Evolutionary conservation across 2,113 vertebrate genomes (phyloP), one percentile per base, ranked within the genome.

Genomic region (Tragulus kanchil): DNA sequence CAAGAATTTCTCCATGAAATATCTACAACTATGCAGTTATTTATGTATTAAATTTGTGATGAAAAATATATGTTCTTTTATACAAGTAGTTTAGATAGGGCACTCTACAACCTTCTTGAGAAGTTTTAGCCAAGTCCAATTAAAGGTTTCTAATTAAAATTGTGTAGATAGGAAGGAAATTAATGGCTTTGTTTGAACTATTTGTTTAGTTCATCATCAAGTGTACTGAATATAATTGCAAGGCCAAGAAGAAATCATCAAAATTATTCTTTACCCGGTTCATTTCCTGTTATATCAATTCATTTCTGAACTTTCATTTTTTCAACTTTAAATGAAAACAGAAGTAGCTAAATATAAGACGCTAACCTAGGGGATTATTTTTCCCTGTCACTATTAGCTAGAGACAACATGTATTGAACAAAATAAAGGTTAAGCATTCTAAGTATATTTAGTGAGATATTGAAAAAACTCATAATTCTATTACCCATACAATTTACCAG

Each of bases 101-200:
- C 79, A 75, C 28, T 96, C 93, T 96, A 97, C 56, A 97, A 97
- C 97, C 96, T 98, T 98, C 96, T 95, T 92, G 91, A 98, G 97
- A 97, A 98, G 98, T 85, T 98, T 97, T 95, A 98, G 97, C 97
- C 97, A 98, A 98, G 97, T 92, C 97, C 98, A 98, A 99, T 99
- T 98, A 98, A 98, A 98, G 97, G 89, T 96, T 98, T 98, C 98
- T 98, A 98, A 98, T 99, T 98, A 98, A 98, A 99, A 98, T 90
- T 98, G 98, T 98, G 96, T 97, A 97, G 98, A 97, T 98, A 97
- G 95, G 97, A 97, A 98, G 85, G 87, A 97, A 98, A 99, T 98
- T 97, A 98, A 98, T 98, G 97, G 93, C 97, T 98, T 98, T 97
- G 97, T 98, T 98, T 98, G 97, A 98, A 98, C 97, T 98, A 98